Evolutionary conservation across 2,797 vertebrate genomes (phyloP), one percentile per base, ranked within the genome.

Genomic region (Peromyscus attwateri): DNA sequence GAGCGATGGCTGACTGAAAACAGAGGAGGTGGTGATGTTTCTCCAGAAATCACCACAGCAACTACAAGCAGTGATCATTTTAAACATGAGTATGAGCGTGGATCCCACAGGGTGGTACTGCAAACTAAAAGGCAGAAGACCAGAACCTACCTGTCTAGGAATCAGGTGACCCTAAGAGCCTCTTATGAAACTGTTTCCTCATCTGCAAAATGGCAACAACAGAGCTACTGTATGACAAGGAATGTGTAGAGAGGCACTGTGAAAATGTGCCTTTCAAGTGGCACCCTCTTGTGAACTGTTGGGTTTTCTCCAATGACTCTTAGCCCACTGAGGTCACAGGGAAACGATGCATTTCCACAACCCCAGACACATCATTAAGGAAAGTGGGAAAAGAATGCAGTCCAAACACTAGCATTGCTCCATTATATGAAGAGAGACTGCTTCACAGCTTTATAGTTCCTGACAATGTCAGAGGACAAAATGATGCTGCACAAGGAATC

Each of bases 1-100:
- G 98, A 98, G 75, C 98, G 98, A 88, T 99, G 99, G 91, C 98
- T 98, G 97, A 99, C 99, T 98, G 99, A 98, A 98, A 99, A 98
- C 3, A 98, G 98, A 98, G 98, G 98, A 93, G 96, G 98, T 95
- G 99, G 98, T 97, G 98, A 98, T 37, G 99, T 98, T 71, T 98
- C 98, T 29, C 97, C 98, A 96, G 98, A 98, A 97, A 97, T 95
- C 88, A 97, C 89, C 34, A 97, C 96, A 92, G 96, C 96, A 73
- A 98, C 94, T 93, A 97, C 96, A 92, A 95, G 92, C 52, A 96
- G 95, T 3, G 95, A 25, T 92, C 73, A 95, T 96, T 97, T 97
- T 95, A 97, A 97, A 96, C 76, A 97, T 95, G 52, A 40, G 68
- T 90, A 27, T 97, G 84, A 96, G 52, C 91, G 27, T 96, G 88